These are phyloP conservation scores for Calliopsis andreniformis DNA, from an alignment of 1,140 invertebrate species.

Conservation along the genomic window DNA sequence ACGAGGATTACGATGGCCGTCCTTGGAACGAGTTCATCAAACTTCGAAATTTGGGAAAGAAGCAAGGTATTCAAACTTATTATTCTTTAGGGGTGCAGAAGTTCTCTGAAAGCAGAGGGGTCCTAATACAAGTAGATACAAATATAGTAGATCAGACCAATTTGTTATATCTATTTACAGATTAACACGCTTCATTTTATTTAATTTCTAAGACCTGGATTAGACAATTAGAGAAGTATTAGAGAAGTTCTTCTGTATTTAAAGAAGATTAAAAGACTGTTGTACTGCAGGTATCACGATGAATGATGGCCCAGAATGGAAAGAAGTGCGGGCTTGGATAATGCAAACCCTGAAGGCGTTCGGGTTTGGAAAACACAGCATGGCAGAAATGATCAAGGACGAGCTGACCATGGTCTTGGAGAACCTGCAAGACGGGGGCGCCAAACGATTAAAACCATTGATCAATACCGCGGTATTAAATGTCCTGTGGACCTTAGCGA, in stretches of 20 bases:
- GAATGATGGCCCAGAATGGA: slow-evolving; percentile 89
- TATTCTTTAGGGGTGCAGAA: too few species aligned
- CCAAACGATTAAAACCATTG: slow-evolving; percentile 76
- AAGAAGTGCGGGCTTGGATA: slow-evolving; percentile 88
- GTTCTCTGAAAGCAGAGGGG: too few species aligned
- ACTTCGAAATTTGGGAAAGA: slow-evolving; percentile 86
- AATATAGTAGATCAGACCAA: too few species aligned
- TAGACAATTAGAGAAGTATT: too few species aligned
- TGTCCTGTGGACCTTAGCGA: slow-evolving; percentile 87
- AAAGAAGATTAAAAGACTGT: too few species aligned
- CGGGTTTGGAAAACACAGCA: slow-evolving; percentile 88
- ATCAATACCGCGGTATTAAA: slow-evolving; percentile 86
- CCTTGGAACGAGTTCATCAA: slow-evolving; percentile 88
- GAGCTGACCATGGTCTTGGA: slow-evolving; percentile 83
- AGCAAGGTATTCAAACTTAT: slow-evolving; percentile 81
- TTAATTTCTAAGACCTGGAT: too few species aligned
- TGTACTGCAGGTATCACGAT: slow-evolving; percentile 86
- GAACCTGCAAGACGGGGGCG: slow-evolving; percentile 76
- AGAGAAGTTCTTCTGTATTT: too few species aligned
- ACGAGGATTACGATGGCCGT: slow-evolving; percentile 87
- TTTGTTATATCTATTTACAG: too few species aligned
- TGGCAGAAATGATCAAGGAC: slow-evolving; percentile 87
- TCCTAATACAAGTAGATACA: too few species aligned
- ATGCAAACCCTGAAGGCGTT: slow-evolving; percentile 86
- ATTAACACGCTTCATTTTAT: too few species aligned